Conservation (phyloP, 2,888 invertebrate genomes). For the Drosophila koepferae region DNA sequence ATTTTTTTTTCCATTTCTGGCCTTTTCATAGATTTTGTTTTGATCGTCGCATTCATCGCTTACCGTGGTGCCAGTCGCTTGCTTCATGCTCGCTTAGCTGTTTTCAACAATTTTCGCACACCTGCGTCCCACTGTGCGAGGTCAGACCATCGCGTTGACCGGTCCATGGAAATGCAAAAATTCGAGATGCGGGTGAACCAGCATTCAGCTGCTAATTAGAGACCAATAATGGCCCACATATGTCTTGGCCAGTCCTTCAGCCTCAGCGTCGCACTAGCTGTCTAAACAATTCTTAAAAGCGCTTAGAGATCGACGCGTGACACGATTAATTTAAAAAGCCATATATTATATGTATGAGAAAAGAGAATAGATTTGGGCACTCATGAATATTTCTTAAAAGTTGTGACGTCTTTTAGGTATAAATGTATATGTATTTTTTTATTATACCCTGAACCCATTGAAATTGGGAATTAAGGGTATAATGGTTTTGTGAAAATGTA, state of each 20-base stretch:
- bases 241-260: slow-evolving; percentile 39
- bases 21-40: slow-evolving; percentile 62
- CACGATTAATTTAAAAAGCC: too few species aligned
- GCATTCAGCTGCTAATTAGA: slow-evolving; percentile 48
- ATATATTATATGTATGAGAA: too few species aligned
- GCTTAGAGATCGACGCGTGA: neutral
- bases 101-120: neutral
- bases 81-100: neutral
- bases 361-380: too few species aligned
- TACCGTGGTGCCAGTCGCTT: slow-evolving; percentile 41
- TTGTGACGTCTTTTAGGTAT: too few species aligned
- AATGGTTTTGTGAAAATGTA: too few species aligned
- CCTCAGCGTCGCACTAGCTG: neutral
- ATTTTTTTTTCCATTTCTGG: slow-evolving; percentile 23
- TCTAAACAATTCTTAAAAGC: slow-evolving; percentile 2
- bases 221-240: slow-evolving; percentile 53
- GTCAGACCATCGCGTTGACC: slow-evolving; percentile 47
- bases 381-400: too few species aligned
- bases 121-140: slow-evolving; percentile 66
- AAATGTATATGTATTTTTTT: too few species aligned
- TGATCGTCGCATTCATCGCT: slow-evolving; percentile 52
- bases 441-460: too few species aligned
- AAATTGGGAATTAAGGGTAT: too few species aligned
- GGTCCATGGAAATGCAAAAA: slow-evolving; percentile 62
- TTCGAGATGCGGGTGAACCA: slow-evolving; percentile 59